Conservation (phyloP, 2,113 vertebrate genomes). For the Octodon degus region DNA sequence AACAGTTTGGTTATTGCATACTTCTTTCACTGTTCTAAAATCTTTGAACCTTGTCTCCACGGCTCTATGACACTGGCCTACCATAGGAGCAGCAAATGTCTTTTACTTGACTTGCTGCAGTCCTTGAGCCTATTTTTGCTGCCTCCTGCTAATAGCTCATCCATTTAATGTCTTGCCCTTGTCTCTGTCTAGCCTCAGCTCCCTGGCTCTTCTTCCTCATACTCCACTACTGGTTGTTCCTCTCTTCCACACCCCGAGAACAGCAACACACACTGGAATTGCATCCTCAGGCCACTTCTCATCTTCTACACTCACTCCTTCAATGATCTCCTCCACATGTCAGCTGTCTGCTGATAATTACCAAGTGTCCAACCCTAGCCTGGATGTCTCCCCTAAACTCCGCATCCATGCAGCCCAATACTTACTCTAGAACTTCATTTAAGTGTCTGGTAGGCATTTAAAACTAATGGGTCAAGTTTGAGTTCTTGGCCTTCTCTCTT, state of each 20-base stretch:
- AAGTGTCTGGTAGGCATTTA: not conserved
- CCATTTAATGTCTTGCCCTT: not conserved
- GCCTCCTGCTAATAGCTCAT: not conserved
- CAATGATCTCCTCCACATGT: constrained; percentile 15
- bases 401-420: constrained; percentile 14
- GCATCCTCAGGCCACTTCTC: not conserved
- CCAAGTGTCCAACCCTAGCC: not conserved
- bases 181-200: not conserved
- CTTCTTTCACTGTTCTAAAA: not conserved
- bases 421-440: not conserved
- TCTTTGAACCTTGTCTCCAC: not conserved
- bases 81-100: not conserved
- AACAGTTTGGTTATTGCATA: not conserved
- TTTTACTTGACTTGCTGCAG: not conserved
- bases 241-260: not conserved
- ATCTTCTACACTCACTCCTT: not conserved
- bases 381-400: not conserved
- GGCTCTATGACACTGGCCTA: not conserved
- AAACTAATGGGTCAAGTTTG: not conserved
- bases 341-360: constrained; percentile 12
- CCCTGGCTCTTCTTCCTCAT: not conserved
- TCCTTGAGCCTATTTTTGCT: not conserved
- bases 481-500: not conserved
- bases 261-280: not conserved
- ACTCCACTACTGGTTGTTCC: not conserved